phyloP scores from a whole-genome alignment of 2,797 vertebrate genomes.

The Odontamblyopus rebecca region DNA sequence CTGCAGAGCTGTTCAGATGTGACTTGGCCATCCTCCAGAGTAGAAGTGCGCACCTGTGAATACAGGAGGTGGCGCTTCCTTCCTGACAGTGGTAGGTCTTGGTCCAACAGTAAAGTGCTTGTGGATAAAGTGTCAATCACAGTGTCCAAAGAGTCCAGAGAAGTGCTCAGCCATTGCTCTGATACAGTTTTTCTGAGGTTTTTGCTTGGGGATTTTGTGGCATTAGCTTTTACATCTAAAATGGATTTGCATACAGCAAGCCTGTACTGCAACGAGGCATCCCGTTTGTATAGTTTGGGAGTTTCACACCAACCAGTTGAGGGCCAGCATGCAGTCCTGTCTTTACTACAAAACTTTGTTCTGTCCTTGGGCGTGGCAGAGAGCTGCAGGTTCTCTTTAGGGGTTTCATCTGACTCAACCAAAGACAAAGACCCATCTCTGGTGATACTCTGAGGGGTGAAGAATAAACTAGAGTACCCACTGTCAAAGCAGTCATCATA shows the following conservation, averaged over 20 bases:
- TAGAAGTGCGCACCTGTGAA: constrained; percentile 88
- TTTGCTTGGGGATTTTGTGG: constrained; percentile 51
- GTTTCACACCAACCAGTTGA: constrained; percentile 83
- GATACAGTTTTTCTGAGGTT: constrained; percentile 8
- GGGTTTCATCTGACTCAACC: constrained; percentile 51
- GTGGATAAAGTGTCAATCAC: constrained; percentile 62
- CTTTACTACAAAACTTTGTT: constrained; percentile 30
- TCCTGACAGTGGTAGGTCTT: constrained; percentile 62
- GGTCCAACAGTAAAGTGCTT: constrained; percentile 76
- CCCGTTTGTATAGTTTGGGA: constrained; percentile 82
- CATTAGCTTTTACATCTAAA: constrained; percentile 53
- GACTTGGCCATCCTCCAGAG: constrained; percentile 81
- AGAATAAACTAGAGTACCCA: constrained; percentile 73
- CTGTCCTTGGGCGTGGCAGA: constrained; percentile 52
- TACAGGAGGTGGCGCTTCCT: constrained; percentile 83
- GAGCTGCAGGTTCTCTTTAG: constrained; percentile 67
- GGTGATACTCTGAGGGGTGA: constrained; percentile 57
- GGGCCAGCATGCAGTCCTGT: constrained; percentile 49
- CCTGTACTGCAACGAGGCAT: constrained; percentile 75
- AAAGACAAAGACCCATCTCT: constrained; percentile 46
- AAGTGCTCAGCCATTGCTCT: constrained; percentile 45
- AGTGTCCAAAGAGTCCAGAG: constrained; percentile 68
- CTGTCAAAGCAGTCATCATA: constrained; percentile 73
- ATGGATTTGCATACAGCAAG: constrained; percentile 76
- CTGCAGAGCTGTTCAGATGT: constrained; percentile 55